phyloP scores from a whole-genome alignment of 2,888 invertebrate genomes.

The Eupithecia abbreviata region DNA sequence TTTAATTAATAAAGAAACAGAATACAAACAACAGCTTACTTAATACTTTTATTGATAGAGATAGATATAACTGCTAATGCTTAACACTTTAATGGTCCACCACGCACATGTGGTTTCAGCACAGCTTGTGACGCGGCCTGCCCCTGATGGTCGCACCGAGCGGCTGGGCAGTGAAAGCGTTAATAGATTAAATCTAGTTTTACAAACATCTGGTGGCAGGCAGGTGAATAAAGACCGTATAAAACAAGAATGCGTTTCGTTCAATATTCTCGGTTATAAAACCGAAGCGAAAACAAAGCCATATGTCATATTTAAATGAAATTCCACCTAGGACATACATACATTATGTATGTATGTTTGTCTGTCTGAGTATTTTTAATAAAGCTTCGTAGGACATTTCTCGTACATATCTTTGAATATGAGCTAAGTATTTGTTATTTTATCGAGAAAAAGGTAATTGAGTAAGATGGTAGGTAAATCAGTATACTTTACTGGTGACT shows the following conservation, averaged over 20 bases:
- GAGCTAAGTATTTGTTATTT: neutral
- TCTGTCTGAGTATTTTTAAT: slow-evolving; percentile 49
- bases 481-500: no score
- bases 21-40: no score
- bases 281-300: slow-evolving; percentile 45
- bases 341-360: no score
- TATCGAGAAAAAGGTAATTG: neutral
- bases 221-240: neutral
- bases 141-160: no score
- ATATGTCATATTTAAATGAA: slow-evolving; percentile 64
- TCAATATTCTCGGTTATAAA: slow-evolving; percentile 11
- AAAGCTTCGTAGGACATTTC: slow-evolving; percentile 27
- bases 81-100: no score
- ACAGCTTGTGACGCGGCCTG: no score
- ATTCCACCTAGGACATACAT: slow-evolving; percentile 45
- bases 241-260: slow-evolving; percentile 1
- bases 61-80: no score
- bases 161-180: no score
- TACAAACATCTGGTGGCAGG: neutral
- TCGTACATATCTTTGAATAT: neutral
- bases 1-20: no score
- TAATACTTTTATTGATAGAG: no score
- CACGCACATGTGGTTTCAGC: no score
- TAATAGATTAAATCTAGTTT: neutral
- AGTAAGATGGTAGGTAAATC: neutral